phyloP scores from a whole-genome alignment of 2,797 vertebrate genomes.

The Crenichthys baileyi region DNA sequence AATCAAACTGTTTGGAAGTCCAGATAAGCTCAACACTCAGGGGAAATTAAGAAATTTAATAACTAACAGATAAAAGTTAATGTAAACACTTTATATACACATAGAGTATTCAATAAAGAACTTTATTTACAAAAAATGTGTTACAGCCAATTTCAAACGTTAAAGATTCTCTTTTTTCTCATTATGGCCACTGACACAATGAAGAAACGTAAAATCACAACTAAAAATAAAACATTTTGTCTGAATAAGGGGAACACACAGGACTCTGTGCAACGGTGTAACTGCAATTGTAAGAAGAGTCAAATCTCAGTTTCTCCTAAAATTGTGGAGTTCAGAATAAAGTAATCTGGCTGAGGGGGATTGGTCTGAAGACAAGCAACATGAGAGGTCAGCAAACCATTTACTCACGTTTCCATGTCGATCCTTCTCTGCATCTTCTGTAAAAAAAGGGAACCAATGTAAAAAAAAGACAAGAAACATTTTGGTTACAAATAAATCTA shows the following conservation, averaged over 20 bases:
- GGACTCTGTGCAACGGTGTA: background rate
- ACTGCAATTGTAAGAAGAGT: background rate
- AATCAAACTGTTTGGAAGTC: background rate
- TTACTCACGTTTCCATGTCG: constrained; percentile 75
- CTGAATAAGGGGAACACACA: background rate
- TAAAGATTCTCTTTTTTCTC: background rate
- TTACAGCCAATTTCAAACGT: background rate
- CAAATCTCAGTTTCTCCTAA: background rate
- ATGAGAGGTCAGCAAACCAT: background rate
- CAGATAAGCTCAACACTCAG: background rate
- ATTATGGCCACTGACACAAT: background rate
- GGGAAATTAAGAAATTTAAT: background rate
- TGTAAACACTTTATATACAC: background rate
- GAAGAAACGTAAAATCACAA: background rate
- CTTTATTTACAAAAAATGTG: background rate
- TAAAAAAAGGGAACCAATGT: constrained; percentile 7
- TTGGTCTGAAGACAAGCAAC: constrained; percentile 45
- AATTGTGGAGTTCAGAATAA: background rate
- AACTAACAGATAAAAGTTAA: background rate
- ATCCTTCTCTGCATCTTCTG: constrained; percentile 71
- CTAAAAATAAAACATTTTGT: background rate
- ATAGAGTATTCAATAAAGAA: background rate
- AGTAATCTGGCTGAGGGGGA: background rate
- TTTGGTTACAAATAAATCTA: background rate
- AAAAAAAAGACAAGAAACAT: background rate